Evolutionary conservation across 2,113 vertebrate genomes (phyloP).

Genomic region (Cyprichromis sp.): DNA sequence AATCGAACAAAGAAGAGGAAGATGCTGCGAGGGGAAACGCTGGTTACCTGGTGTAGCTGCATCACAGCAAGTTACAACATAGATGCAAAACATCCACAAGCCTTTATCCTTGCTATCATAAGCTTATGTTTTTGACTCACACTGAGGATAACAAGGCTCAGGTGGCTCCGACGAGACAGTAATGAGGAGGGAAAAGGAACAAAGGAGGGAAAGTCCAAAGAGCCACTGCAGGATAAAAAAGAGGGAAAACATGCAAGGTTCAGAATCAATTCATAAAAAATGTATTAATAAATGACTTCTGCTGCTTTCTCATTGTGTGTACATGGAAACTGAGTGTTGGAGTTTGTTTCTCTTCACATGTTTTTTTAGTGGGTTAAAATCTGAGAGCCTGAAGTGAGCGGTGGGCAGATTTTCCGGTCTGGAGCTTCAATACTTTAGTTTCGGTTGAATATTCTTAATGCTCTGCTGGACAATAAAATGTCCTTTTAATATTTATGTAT

Average conservation of each 20-base stretch:
- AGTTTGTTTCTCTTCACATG: neutral
- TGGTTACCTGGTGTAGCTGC: neutral
- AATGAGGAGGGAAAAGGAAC: neutral
- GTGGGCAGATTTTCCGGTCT: neutral
- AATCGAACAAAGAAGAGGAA: rapidly evolving
- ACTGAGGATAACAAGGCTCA: neutral
- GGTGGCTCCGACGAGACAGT: neutral
- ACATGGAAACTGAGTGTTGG: neutral
- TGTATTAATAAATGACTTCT: neutral
- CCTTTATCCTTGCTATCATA: neutral
- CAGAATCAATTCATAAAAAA: neutral
- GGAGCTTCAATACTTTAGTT: neutral
- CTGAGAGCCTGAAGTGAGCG: rapidly evolving
- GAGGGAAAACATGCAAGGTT: neutral
- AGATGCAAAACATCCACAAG: neutral
- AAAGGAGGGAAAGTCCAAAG: neutral
- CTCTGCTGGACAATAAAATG: neutral
- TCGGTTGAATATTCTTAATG: neutral
- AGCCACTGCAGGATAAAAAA: neutral
- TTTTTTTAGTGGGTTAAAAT: neutral
- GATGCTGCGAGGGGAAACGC: rapidly evolving
- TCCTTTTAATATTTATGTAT: neutral
- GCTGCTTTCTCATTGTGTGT: neutral
- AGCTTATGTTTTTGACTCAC: neutral
- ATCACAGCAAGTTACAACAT: neutral